phyloP scores from a whole-genome alignment of 2,113 vertebrate genomes.

The Camelus dromedarius region DNA sequence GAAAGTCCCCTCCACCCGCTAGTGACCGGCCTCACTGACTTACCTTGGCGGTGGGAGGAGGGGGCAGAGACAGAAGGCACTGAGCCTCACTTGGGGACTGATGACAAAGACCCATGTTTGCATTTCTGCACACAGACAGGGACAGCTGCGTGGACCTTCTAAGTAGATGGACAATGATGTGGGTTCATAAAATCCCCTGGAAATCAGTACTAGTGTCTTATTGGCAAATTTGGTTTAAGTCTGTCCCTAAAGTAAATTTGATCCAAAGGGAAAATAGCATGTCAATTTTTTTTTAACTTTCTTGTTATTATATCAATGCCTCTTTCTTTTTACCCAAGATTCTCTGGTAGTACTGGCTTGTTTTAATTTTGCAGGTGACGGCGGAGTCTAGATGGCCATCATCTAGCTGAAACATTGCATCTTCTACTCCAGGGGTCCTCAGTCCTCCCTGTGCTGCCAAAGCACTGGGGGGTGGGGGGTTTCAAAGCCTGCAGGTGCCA shows the following conservation, averaged over 20 bases:
- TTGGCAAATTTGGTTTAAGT: neutral
- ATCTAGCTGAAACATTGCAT: neutral
- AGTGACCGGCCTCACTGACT: fast-evolving
- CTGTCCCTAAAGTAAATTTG: neutral
- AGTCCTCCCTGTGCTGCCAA: fast-evolving
- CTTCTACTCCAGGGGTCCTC: neutral
- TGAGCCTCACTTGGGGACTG: fast-evolving
- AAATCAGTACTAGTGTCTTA: neutral
- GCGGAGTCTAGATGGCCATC: fast-evolving
- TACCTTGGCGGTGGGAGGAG: fast-evolving
- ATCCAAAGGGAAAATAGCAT: neutral
- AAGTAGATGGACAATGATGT: fast-evolving
- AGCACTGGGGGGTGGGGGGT: fast-evolving
- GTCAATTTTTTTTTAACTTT: neutral
- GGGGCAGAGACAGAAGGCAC: neutral
- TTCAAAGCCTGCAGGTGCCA: neutral
- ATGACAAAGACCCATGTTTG: fast-evolving
- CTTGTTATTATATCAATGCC: fast-evolving
- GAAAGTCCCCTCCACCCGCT: neutral
- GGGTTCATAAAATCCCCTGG: neutral
- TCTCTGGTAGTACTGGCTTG: neutral
- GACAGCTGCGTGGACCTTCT: neutral
- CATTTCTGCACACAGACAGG: too few species aligned
- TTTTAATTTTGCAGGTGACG: neutral
- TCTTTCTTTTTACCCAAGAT: neutral